Base-by-base conservation (phyloP, 2,888 invertebrate species). In the Apomyelois bistriatella region DNA sequence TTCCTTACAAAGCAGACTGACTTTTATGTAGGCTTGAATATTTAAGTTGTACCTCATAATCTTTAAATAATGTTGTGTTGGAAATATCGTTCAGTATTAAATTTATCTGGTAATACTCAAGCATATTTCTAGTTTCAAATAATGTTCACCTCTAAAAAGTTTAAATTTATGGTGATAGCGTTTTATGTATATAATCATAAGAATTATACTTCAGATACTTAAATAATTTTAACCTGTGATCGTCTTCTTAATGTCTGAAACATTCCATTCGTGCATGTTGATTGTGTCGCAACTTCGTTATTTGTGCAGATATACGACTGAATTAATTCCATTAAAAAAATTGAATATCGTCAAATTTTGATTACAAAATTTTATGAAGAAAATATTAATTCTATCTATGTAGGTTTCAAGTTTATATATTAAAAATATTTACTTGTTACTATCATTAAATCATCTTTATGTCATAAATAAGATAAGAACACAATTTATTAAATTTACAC, bases 401-500 rank as follows among this genome's bases (percentile, higher is more conserved):
- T 40, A 49, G 28, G 65, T 54, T 60, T 60, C 58, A 62, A 66
- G 62, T 55, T 60, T 60, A 64, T 64, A 57, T 65, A n/a, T n/a
- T n/a, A n/a, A n/a, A 64, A 59, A 65, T 38, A 63, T 53, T 58
- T 63, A 64, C 60, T 64, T 68, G 69, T 67, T 73, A 63, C 52
- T 64, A 56, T 70, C 58, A 59, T 65, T 65, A 62, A 64, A 63
- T 68, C 40, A 48, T 35, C 15, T 54, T 64, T 63, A 64, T 72
- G 67, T 73, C 70, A 67, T 58, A 65, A 64, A 66, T 28, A 70
- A 70, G 65, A 65, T 58, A 60, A 63, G 66, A 62, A 64, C 64
- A 60, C 61, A 58, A 62, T 60, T 32, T 32, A 1, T 56, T 15
- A 16, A 30, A 48, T 28, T 17, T 36, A 36, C 37, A 38, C 22